Base-by-base conservation (phyloP, 2,888 invertebrate species). In the Stratiomys singularior region DNA sequence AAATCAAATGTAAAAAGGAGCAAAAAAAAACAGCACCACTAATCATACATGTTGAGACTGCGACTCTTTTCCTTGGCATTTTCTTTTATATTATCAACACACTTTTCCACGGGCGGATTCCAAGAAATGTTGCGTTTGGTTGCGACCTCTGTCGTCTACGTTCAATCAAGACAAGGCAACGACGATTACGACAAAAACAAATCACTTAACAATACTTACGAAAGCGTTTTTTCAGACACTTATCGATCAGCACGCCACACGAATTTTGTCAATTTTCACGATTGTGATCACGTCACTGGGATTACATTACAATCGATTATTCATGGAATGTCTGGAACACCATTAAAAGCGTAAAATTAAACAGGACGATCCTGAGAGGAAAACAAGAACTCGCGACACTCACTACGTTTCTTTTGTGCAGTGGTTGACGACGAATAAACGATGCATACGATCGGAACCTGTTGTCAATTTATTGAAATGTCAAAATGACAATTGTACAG, bases 401-500 rank as follows among this genome's bases (percentile, higher is more conserved):
- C 28, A 74, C 74, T 58, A 58, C 74, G 74, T 58, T 58, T 74
- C 58, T 74, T 58, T 74, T 74, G 74, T 74, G 74, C 58, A 74
- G 23, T 44, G 37, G 37, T 9, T 37, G 23, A 18, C 44, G 58
- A 58, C 56, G 28, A 47, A 37, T 28, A n/a, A 25, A 27, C 25
- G 13, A 63, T 28, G 9, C 18, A n/a, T 15, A 52, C 63, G 47
- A 25, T 27, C 56, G 56, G 69, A 46, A 74, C 74, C 74, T 74
- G 74, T 74, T 74, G 74, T 52, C 74, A 74, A 23, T 15, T 7
- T n/a, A 1, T n/a, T 3, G 3, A 60, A 25, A 21, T 47, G 69
- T 69, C 69, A 69, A 46, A 23, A 9, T 69, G 69, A 69, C 69
- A 69, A 27, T 44, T 25, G 13, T 11, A 9, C 15, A 5, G 46